Evolutionary conservation across 2,888 invertebrate genomes (phyloP).

Genomic region (Coremacera marginata): DNA sequence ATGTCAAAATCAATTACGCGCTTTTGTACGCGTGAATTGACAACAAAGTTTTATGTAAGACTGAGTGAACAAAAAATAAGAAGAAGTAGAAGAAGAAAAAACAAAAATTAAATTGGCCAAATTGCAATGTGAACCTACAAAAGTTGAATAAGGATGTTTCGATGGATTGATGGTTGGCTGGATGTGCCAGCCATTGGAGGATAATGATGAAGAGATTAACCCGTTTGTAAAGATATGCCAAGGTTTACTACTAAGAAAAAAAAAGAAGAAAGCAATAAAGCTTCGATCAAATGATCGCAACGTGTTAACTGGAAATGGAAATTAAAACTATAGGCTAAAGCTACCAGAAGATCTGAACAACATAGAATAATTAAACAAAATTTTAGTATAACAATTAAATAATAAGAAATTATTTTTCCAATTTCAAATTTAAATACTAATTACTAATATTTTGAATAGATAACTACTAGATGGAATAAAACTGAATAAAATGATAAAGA

Average conservation of each 20-base stretch:
- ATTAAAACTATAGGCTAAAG: too few relatives aligned
- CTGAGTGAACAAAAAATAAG: neutral
- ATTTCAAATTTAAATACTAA: too few relatives aligned
- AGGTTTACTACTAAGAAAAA: neutral
- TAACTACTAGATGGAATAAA: too few relatives aligned
- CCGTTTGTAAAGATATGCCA: neutral
- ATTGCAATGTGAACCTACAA: neutral
- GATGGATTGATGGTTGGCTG: neutral
- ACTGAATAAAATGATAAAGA: too few relatives aligned
- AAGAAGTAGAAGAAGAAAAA: constrained; percentile 33
- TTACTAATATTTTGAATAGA: too few relatives aligned
- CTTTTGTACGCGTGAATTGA: constrained; percentile 54
- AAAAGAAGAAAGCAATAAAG: neutral
- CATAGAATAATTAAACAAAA: too few relatives aligned
- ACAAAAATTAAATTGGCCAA: neutral
- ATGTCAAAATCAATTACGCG: constrained; percentile 61
- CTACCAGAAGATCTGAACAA: too few relatives aligned
- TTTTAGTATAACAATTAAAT: too few relatives aligned
- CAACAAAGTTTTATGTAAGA: constrained; percentile 50
- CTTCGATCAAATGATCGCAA: neutral
- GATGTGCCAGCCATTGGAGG: neutral
- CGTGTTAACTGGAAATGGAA: neutral
- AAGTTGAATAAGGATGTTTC: neutral
- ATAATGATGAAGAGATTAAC: constrained; percentile 15
- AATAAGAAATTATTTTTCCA: too few relatives aligned